A percentile compares a stretch with the other conserved stretches of the same genome.
Evolutionary conservation across 2,113 vertebrate species (phyloP).

Genomic region (Sinosuthora webbiana): DNA sequence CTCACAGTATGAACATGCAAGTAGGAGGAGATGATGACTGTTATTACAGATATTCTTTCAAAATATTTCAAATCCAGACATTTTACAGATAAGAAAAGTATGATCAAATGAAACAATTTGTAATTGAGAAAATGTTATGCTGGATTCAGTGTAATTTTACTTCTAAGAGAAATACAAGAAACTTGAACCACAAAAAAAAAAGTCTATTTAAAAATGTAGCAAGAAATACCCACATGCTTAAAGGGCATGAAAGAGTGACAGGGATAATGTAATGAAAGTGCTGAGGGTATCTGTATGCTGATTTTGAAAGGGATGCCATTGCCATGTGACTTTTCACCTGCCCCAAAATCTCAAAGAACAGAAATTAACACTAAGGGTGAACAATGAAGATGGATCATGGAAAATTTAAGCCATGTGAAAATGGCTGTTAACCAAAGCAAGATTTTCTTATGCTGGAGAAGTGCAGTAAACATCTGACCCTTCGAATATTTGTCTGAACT

Average conservation of each 20-base stretch:
- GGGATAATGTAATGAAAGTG: not conserved
- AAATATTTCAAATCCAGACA: constrained; percentile 56
- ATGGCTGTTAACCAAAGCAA: not conserved
- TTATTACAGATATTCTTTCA: constrained; percentile 52
- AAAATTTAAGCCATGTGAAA: not conserved
- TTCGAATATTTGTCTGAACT: not conserved
- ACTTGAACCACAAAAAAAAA: not conserved
- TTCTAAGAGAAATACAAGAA: not conserved
- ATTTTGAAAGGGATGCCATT: not conserved
- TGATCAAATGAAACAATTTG: constrained; percentile 42
- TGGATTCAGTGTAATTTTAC: not conserved
- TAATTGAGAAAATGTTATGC: constrained; percentile 22
- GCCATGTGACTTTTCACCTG: fast-evolving
- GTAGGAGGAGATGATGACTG: constrained; percentile 64
- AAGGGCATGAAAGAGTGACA: not conserved
- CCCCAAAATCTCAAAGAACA: not conserved
- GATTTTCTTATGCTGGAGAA: not conserved
- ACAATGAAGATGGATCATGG: not conserved
- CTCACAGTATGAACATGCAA: not conserved
- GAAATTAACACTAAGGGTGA: not conserved
- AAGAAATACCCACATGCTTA: not conserved
- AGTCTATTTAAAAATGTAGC: not conserved
- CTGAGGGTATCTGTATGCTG: not conserved
- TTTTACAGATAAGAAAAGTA: constrained; percentile 54
- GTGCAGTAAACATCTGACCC: not conserved